Percentiles rank a stretch among this genome's conserved stretches.
phyloP scores from a whole-genome alignment of 2,797 vertebrate genomes.

The Syncerus caffer region DNA sequence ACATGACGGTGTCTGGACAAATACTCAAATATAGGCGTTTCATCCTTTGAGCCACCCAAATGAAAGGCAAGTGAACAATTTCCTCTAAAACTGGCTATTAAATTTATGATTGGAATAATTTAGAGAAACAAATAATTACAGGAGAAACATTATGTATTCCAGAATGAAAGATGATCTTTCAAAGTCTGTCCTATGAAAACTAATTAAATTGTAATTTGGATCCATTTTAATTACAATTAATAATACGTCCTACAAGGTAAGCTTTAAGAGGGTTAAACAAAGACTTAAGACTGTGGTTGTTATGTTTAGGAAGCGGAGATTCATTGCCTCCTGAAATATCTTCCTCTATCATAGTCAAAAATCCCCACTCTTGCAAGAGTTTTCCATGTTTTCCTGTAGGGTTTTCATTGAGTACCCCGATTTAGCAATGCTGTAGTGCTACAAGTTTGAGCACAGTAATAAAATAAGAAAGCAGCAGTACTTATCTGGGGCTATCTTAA shows the following conservation, averaged over 20 bases:
- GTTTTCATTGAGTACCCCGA: constrained; percentile 50
- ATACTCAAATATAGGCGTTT: constrained; percentile 67
- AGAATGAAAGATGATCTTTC: constrained; percentile 35
- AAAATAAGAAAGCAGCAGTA: constrained; percentile 14
- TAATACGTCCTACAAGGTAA: constrained; percentile 62
- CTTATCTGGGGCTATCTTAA: constrained; percentile 22
- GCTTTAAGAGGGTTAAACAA: constrained; percentile 67
- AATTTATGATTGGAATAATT: constrained; percentile 22
- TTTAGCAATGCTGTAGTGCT: neutral
- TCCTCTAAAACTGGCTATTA: neutral
- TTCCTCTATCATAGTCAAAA: neutral
- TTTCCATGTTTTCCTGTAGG: neutral
- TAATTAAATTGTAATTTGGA: constrained; percentile 80
- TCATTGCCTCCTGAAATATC: constrained; percentile 46
- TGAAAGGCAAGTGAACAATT: neutral
- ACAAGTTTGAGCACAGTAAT: neutral
- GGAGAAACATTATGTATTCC: neutral
- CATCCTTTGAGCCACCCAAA: constrained; percentile 26
- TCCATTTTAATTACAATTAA: constrained; percentile 77
- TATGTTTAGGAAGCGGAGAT: constrained; percentile 50
- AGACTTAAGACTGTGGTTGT: constrained; percentile 60
- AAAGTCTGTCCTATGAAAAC: constrained; percentile 28
- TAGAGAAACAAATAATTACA: constrained; percentile 45
- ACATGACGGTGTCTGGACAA: constrained; percentile 58
- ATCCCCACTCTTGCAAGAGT: neutral